Conservation (phyloP, 2,888 invertebrate genomes). For the Phasia obesa region DNA sequence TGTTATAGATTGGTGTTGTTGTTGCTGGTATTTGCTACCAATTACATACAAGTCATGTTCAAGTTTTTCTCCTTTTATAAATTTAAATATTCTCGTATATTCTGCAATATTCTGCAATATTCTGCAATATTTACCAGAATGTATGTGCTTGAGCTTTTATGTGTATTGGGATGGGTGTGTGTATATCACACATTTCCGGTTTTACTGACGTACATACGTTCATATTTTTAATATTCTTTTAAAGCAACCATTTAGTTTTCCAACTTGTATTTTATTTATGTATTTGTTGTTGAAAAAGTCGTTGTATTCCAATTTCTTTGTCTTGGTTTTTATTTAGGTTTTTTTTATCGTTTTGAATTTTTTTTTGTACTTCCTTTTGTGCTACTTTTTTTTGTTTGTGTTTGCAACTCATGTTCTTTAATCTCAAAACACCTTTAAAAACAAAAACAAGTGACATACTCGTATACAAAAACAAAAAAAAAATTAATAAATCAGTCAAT, state of each 20-base stretch:
- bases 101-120: too few relatives aligned
- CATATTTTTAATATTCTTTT: slow-evolving; percentile 50
- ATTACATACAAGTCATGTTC: slow-evolving; percentile 49
- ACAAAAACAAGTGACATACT: not conserved
- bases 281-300: slow-evolving; percentile 23
- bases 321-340: slow-evolving; percentile 3
- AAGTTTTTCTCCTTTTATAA: not conserved
- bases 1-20: slow-evolving; percentile 6
- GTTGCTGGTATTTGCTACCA: slow-evolving; percentile 25
- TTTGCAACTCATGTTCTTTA: not conserved
- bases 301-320: slow-evolving; percentile 16
- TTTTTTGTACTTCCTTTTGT: slow-evolving; percentile 57
- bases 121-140: slow-evolving; percentile 1
- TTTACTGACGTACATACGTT: slow-evolving; percentile 39
- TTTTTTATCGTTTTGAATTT: not conserved
- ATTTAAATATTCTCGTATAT: slow-evolving; percentile 21
- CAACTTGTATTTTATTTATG: slow-evolving; percentile 48
- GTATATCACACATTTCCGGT: slow-evolving; percentile 34
- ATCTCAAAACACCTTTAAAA: slow-evolving; percentile 15
- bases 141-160: not conserved
- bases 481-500: too few relatives aligned
- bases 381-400: slow-evolving; percentile 3
- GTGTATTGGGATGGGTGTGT: not conserved
- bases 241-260: slow-evolving; percentile 48
- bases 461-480: too few relatives aligned